phyloP scores from a whole-genome alignment of 2,113 vertebrate genomes.

The Perca schrenkii region DNA sequence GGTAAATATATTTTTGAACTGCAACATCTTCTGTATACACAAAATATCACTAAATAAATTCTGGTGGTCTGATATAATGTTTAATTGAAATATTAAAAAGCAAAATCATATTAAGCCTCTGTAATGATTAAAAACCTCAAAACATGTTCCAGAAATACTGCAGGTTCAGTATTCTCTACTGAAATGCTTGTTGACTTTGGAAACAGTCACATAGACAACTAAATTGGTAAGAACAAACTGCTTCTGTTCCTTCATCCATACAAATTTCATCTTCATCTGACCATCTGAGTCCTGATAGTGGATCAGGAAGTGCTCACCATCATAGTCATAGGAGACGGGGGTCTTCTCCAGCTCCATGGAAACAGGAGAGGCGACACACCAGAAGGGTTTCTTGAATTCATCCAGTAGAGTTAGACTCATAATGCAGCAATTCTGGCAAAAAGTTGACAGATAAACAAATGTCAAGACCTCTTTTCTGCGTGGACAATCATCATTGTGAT shows the following conservation, averaged over 20 bases:
- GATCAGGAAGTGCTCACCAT: slow-evolving; percentile 69
- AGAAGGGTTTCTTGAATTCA: slow-evolving; percentile 78
- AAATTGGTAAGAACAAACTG: slow-evolving; percentile 73
- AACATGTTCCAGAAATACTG: background rate
- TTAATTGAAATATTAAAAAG: background rate
- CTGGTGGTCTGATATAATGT: background rate
- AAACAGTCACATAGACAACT: slow-evolving; percentile 66
- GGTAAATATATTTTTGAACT: background rate
- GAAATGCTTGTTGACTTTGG: slow-evolving; percentile 81
- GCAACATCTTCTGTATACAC: background rate
- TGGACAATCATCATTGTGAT: background rate
- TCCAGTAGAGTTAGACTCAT: slow-evolving; percentile 82
- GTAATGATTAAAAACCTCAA: background rate
- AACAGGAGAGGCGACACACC: slow-evolving; percentile 79
- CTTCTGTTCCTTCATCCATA: slow-evolving; percentile 58
- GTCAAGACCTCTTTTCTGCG: background rate
- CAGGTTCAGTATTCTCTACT: slow-evolving; percentile 73
- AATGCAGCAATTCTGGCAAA: slow-evolving; percentile 81
- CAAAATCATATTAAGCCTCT: background rate
- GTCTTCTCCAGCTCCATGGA: slow-evolving; percentile 43
- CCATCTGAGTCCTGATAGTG: slow-evolving; percentile 71
- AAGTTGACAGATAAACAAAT: background rate
- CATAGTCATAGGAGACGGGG: slow-evolving; percentile 57
- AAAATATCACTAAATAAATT: background rate
- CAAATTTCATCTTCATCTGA: slow-evolving; percentile 75